phyloP scores from a whole-genome alignment of 2,113 vertebrate species.

The Apodemus speciosus region DNA sequence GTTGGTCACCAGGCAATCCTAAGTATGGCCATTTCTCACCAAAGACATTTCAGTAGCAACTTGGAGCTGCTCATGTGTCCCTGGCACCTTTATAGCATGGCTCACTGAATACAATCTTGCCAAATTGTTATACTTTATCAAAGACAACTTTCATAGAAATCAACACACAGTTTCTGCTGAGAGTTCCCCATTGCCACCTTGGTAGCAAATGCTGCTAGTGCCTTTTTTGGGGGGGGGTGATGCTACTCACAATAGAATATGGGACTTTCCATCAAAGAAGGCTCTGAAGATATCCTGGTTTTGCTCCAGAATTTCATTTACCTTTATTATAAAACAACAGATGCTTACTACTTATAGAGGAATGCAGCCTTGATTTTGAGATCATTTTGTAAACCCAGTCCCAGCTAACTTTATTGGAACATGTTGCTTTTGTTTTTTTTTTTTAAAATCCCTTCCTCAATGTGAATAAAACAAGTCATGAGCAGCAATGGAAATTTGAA shows the following conservation, averaged over 20 bases:
- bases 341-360: not conserved
- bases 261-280: not conserved
- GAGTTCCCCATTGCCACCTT: not conserved
- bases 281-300: not conserved
- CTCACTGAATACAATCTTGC: not conserved
- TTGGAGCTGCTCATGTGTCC: not conserved
- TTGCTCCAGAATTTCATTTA: not conserved
- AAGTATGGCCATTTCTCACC: not conserved
- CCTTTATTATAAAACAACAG: not conserved
- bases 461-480: not conserved
- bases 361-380: not conserved
- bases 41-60: not conserved
- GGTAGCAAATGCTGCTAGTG: not conserved
- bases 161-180: not conserved
- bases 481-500: not conserved
- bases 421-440: not conserved
- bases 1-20: not conserved
- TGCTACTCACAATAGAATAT: not conserved
- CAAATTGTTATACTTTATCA: constrained; percentile 4
- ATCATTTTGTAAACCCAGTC: not conserved
- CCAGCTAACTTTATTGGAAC: constrained; percentile 12
- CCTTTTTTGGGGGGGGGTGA: not conserved
- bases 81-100: not conserved
- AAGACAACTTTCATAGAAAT: not conserved
- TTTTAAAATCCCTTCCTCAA: not conserved